These are phyloP conservation scores for Rhagoletis zephyria DNA, from an alignment of 1,140 invertebrate genomes.

Conservation along the genomic window DNA sequence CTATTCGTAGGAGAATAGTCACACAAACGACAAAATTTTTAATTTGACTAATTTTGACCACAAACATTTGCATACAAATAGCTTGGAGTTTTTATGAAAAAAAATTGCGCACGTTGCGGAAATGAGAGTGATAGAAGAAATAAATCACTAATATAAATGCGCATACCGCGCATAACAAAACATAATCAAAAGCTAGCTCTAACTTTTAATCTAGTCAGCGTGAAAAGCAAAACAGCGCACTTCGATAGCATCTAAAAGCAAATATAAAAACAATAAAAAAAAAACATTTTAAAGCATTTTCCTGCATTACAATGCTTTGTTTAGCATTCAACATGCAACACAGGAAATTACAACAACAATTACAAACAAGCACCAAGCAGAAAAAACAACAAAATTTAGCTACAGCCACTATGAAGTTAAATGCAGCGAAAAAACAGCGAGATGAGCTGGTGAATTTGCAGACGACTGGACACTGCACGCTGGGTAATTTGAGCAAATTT, in stretches of 20 bases:
- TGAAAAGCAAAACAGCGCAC: not conserved
- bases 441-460: not conserved
- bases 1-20: no score
- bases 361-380: no score
- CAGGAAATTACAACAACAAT: not conserved
- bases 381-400: not conserved
- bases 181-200: not conserved
- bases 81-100: no score
- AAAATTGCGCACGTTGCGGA: no score
- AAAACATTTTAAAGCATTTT: not conserved
- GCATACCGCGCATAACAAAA: not conserved
- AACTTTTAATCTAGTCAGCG: not conserved
- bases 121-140: no score
- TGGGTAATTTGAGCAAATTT: no score
- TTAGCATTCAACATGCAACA: conserved; percentile 24
- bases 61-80: no score
- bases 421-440: not conserved
- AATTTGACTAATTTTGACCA: no score
- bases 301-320: not conserved
- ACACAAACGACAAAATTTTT: no score
- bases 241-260: not conserved
- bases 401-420: not conserved
- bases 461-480: not conserved
- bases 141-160: not conserved
- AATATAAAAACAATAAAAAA: not conserved